Base-by-base conservation (phyloP, 2,888 invertebrate species). In the Cactoblastis cactorum region DNA sequence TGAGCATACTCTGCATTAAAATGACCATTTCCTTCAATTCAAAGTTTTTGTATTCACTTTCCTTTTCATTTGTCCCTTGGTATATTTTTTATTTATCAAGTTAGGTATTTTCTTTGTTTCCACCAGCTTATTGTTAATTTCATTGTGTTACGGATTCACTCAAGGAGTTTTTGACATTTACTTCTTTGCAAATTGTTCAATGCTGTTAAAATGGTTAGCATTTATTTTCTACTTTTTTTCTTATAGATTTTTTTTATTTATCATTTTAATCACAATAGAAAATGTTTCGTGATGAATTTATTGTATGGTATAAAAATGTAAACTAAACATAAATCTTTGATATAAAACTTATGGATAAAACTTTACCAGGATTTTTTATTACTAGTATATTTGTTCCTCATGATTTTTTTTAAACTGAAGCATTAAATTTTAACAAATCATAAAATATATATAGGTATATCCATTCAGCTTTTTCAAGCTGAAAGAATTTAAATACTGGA, bases 51-150 rank as follows among this genome's bases (percentile, higher is more conserved):
- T 65, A 58, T 52, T 56, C 50, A 56, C 57, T 56, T 63, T 63
- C 54, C 62, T 61, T 56, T 63, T 61, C 65, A 73, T 75, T 74
- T 69, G 71, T 77, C 74, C 75, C 76, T 70, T 67, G 73, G 65
- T 63, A 66, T 72, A 73, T 71, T 76, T 74, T 77, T 75, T 74
- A 76, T 77, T 76, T 71, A 73, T 71, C 69, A 76, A 75, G 67
- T 74, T 70, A 63, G 65, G 63, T 63, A 62, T 64, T 70, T 69
- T 69, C 67, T 72, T 75, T 75, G 71, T 75, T 76, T 73, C 68
- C 57, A 63, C 59, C 63, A 54, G 64, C 68, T 74, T 74, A 74
- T 76, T 77, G 69, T 76, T 76, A 75, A 75, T 77, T 74, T 74
- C 66, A 72, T 70, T 69, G 69, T 69, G 67, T 71, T 65, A 71